Evolutionary conservation across 2,888 invertebrate species (phyloP), one percentile per base, ranked within the genome.

Genomic region (Andricus quercusramuli): DNA sequence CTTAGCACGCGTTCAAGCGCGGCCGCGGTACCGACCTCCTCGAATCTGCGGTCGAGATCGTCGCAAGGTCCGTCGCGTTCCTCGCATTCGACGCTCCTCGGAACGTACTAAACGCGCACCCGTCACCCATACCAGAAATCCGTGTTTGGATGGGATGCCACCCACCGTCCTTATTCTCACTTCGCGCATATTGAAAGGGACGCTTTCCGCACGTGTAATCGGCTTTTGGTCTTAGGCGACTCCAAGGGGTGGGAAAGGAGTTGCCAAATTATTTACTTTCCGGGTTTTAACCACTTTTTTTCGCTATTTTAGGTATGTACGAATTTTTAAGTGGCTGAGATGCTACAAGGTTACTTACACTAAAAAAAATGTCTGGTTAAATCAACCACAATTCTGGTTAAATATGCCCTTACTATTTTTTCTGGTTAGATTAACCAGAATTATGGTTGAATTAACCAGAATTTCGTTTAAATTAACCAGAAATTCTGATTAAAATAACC

Each of bases 91-190:
- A 67, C 37, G 66, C 66, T 41, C n/a, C 37, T 37, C 25, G 56
- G 68, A 68, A 68, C 68, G 17, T 68, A 68, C 41, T 15, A 29
- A 74, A 74, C 74, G 74, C 74, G 51, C 56, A 56, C 13, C 47
- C 70, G 22, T 70, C 5, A 51, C 47, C 29, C 56, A 74, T 56
- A n/a, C 74, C 74, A 32, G 74, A 74, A 32, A 74, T 56, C 32
- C 74, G 32, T 74, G 51, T 74, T 56, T 74, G 32, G 51, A 74
- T 74, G 56, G 32, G 29, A 74, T 74, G 32, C n/a, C 70, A 22
- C 68, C n/a, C 68, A 22, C 22, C 22, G 3, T 41, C 41, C 25
- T 62, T 62, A 62, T 67, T 37, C 41, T 67, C 66, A 41, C 66
- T 13, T 67, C 32, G 37, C 41, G n/a, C 37, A 32, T 37, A 67